Evolutionary conservation across 1,140 invertebrate genomes (phyloP).

Genomic region (Amyelois transitella): DNA sequence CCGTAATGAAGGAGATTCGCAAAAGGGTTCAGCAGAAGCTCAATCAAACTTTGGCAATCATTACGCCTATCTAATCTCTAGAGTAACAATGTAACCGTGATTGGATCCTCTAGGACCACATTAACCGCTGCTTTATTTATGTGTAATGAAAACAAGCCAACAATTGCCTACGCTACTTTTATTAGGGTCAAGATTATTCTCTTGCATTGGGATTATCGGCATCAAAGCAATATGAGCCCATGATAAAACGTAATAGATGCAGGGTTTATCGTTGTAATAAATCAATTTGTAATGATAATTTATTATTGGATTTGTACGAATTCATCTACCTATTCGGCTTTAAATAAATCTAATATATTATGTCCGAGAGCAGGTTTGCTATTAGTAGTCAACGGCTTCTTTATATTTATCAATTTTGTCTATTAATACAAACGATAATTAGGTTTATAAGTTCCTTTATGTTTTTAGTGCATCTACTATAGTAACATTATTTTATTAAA

Average conservation of each 20-base stretch:
- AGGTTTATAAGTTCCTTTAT: too few species aligned
- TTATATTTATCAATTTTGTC: too few species aligned
- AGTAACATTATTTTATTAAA: too few species aligned
- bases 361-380: too few species aligned
- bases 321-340: background rate
- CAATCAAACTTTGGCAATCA: slow-evolving; percentile 69
- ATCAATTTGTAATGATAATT: background rate
- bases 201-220: slow-evolving; percentile 7
- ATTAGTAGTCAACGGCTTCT: too few species aligned
- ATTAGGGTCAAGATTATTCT: slow-evolving; percentile 21
- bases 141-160: slow-evolving; percentile 39
- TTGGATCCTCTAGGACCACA: slow-evolving; percentile 39
- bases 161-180: slow-evolving; percentile 16
- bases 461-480: too few species aligned
- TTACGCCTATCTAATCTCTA: slow-evolving; percentile 57
- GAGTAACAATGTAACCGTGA: slow-evolving; percentile 53
- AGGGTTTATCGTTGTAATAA: background rate
- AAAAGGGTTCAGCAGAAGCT: slow-evolving; percentile 48
- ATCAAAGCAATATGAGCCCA: slow-evolving; percentile 5
- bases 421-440: too few species aligned
- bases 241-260: background rate
- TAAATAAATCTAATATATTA: too few species aligned
- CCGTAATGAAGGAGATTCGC: slow-evolving; percentile 47
- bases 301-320: background rate
- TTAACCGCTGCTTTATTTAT: slow-evolving; percentile 43